Base-by-base conservation (phyloP, 2,888 invertebrate genomes). In the Nephrocerus scutellatus region DNA sequence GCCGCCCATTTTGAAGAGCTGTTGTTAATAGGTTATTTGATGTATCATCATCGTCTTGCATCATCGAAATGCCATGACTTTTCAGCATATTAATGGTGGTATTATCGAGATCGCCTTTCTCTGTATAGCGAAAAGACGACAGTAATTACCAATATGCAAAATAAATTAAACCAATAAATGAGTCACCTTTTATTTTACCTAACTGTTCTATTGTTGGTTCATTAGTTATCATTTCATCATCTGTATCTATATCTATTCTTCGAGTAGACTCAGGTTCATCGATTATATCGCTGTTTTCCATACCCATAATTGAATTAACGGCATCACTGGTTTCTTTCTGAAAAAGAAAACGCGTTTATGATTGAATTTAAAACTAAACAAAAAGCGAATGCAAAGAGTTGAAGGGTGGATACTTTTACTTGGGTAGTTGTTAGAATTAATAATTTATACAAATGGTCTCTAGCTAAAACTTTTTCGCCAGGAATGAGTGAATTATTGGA, bases 21-120 rank as follows among this genome's bases (percentile, higher is more conserved):
- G 78, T 81, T 49, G 82, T 81, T 40, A 89, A 78, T 46, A 84
- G 74, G 43, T 59, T 60, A 71, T 83, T 67, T 71, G 77, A 63
- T 56, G 70, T 73, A 51, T 81, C 79, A 62, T 89, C 89, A 13
- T 77, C 72, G 64, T 89, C 89, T 34, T 87, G 83, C 61, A 90
- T 76, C 80, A 91, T 82, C 30, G 86, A 82, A 56, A 90, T 88
- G 46, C 89, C 90, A 68, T 90, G 88, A 51, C 80, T 77, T 62
- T 88, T 83, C 43, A 91, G 72, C 66, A 90, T 72, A 61, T 79
- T 77, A 47, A 83, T 45, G 2, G 66, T 61, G 0, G 60, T 56
- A 26, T 55, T 55, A 15, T 61, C 61, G 22, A 63, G 46, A 30
- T 58, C 46, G 30, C 56, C 61, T 7, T 51, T 48, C 34, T 62